phyloP scores from a whole-genome alignment of 1,140 invertebrate species.

The Holotrichia oblita region DNA sequence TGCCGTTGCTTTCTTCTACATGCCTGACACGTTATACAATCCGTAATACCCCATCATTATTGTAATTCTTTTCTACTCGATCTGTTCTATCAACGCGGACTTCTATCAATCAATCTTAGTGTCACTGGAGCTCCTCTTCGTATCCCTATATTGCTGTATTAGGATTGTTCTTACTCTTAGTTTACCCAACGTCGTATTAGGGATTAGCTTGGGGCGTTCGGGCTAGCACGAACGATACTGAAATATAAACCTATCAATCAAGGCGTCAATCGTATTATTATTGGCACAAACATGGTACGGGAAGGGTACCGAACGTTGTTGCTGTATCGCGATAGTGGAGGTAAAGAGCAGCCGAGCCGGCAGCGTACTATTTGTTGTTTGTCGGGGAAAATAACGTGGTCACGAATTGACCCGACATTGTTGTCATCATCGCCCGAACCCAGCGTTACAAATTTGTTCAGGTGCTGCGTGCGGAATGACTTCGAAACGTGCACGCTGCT shows the following conservation, averaged over 20 bases:
- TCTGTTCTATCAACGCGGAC: conserved; percentile 50
- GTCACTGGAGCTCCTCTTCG: conserved; percentile 50
- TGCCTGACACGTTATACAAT: conserved; percentile 27
- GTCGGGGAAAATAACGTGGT: conserved; percentile 24
- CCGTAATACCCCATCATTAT: conserved; percentile 50
- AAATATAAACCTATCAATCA: conserved; percentile 58
- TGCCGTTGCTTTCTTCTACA: background rate
- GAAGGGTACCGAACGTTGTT: too few species aligned
- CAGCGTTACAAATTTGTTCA: conserved; percentile 25
- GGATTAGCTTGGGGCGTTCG: conserved; percentile 51
- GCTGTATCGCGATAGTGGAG: background rate
- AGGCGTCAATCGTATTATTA: conserved; percentile 44
- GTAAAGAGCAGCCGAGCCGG: background rate
- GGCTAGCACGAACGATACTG: conserved; percentile 44
- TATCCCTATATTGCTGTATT: conserved; percentile 42
- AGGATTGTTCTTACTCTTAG: conserved; percentile 37
- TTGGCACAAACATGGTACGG: conserved; percentile 6
- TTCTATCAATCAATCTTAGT: conserved; percentile 59
- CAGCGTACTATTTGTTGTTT: conserved; percentile 41
- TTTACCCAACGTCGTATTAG: conserved; percentile 49
- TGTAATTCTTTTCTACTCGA: conserved; percentile 55
- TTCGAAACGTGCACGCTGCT: conserved; percentile 22
- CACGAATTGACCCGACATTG: conserved; percentile 24
- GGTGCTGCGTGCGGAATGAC: conserved; percentile 29
- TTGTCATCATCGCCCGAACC: background rate